Evolutionary conservation across 2,113 vertebrate genomes (phyloP).

Genomic region (Dicaeum eximium): DNA sequence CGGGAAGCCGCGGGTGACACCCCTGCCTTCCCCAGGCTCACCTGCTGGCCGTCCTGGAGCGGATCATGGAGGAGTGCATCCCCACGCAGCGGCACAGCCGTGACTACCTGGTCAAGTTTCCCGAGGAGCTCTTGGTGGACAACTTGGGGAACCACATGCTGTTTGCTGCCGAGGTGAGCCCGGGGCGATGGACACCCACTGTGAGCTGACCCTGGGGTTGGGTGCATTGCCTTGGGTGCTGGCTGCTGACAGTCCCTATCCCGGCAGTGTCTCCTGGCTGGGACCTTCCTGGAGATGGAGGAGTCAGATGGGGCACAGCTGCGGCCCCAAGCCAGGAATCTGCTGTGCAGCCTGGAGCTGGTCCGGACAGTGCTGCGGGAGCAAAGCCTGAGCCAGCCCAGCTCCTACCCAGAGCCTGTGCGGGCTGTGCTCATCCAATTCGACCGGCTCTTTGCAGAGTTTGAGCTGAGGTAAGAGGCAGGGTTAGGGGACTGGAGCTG

Average conservation of each 20-base stretch:
- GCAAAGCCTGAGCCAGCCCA: slow-evolving; percentile 70
- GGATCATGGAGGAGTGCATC: slow-evolving; percentile 73
- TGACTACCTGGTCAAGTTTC: slow-evolving; percentile 75
- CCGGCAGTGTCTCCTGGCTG: slow-evolving; percentile 67
- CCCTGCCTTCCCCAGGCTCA: slow-evolving; percentile 55
- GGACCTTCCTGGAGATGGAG: slow-evolving; percentile 70
- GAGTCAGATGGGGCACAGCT: slow-evolving; percentile 57
- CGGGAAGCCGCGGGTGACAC: not conserved
- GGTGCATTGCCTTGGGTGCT: not conserved
- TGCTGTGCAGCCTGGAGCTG: slow-evolving; percentile 70
- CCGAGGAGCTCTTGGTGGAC: slow-evolving; percentile 69
- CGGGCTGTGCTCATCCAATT: slow-evolving; percentile 63
- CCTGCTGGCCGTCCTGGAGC: slow-evolving; percentile 67
- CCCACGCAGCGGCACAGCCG: slow-evolving; percentile 63
- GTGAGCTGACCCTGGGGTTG: rapidly evolving
- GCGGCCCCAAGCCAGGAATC: slow-evolving; percentile 65
- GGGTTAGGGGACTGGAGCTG: not conserved
- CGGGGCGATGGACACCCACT: rapidly evolving
- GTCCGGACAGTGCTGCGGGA: slow-evolving; percentile 65
- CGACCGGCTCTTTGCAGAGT: slow-evolving; percentile 68
- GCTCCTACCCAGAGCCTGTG: slow-evolving; percentile 42
- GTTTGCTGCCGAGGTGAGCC: slow-evolving; percentile 73
- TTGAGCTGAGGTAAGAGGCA: slow-evolving; percentile 66
- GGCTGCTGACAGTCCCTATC: not conserved
- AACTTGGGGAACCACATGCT: slow-evolving; percentile 71